A percentile compares a stretch with the other conserved stretches of the same genome.
phyloP scores from a whole-genome alignment of 2,113 vertebrate species.

The Blennius ocellaris region DNA sequence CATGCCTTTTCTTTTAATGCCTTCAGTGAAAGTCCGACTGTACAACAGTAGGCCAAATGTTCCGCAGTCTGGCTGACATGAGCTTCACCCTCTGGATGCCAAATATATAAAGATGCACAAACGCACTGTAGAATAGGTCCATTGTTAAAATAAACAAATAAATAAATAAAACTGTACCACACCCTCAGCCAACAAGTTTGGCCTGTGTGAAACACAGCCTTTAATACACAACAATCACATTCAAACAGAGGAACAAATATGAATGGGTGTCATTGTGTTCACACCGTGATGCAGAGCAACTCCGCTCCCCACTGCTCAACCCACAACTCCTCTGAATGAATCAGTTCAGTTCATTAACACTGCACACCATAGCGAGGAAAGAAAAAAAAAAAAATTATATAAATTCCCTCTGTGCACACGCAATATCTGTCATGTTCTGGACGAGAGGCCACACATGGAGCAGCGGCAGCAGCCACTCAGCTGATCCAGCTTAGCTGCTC shows the following conservation, averaged over 20 bases:
- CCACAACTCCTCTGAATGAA: constrained; percentile 50
- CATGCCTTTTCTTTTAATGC: constrained; percentile 5
- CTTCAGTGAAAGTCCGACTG: constrained; percentile 17
- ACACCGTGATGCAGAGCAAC: constrained; percentile 43
- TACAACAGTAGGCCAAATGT: constrained; percentile 41
- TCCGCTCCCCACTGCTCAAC: constrained; percentile 33
- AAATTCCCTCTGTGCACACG: constrained; percentile 8
- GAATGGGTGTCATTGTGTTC: constrained; percentile 79
- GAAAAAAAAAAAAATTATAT: not conserved
- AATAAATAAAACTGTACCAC: constrained; percentile 46
- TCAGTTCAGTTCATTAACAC: constrained; percentile 22
- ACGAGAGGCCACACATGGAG: constrained; percentile 45
- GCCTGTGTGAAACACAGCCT: constrained; percentile 58
- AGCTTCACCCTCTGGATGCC: constrained; percentile 13
- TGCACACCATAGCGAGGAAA: constrained; percentile 20
- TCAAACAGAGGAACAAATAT: constrained; percentile 64
- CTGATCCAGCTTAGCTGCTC: constrained; percentile 78
- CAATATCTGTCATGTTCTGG: constrained; percentile 23
- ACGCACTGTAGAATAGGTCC: constrained; percentile 37
- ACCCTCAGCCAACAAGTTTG: constrained; percentile 59
- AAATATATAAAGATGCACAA: constrained; percentile 20
- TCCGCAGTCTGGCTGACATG: constrained; percentile 27
- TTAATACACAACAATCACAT: constrained; percentile 72
- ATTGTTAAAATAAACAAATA: constrained; percentile 46
- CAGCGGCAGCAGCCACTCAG: constrained; percentile 57